Base-by-base conservation (phyloP, 2,888 invertebrate species). In the Proisotoma minuta region DNA sequence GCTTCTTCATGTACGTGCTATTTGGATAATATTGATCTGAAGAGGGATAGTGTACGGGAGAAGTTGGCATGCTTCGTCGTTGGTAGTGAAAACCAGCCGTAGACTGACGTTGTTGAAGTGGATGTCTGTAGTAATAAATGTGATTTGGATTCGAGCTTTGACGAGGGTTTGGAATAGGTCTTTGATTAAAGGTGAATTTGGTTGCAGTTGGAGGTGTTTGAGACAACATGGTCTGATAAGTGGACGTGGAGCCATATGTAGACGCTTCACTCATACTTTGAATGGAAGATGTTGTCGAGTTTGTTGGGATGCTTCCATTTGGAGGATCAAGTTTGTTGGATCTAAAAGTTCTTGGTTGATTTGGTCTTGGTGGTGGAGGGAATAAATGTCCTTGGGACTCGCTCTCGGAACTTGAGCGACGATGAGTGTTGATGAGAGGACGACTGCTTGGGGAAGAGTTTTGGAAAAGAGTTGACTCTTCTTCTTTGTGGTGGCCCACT, bases 1-100 rank as follows among this genome's bases (percentile, higher is more conserved):
- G 66, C 62, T 29, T 59, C 57, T 43, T 60, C 62, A 48, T 66
- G 62, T 34, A 24, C 50, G 59, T 51, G 66, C 67, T 62, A 83
- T 81, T 40, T 84, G 78, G 53, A 15, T 59, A 51, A 20, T 51
- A 20, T 1, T 28, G 27, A 22, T 48, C 20, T 22, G 39, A 20
- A 26, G 59, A 52, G 39, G 62, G 53, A 15, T 79, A 79, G 61
- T 77, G 78, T n/a, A 84, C 80, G 1, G 87, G 87, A 0, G 86
- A 86, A 10, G 85, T 82, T 3, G 86, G 85, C 50, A 86, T 78
- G 74, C 85, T 85, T 12, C 86, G 84, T 74, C 81, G 80, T 43
- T 81, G 80, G 40, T 60, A 57, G 3, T 22, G 15, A 18, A 20
- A 34, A n/a, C 18, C 10, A n/a, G 43, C 10, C 5, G 18, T 5